phyloP scores from a whole-genome alignment of 2,113 vertebrate species.

The Puntigrus tetrazona region DNA sequence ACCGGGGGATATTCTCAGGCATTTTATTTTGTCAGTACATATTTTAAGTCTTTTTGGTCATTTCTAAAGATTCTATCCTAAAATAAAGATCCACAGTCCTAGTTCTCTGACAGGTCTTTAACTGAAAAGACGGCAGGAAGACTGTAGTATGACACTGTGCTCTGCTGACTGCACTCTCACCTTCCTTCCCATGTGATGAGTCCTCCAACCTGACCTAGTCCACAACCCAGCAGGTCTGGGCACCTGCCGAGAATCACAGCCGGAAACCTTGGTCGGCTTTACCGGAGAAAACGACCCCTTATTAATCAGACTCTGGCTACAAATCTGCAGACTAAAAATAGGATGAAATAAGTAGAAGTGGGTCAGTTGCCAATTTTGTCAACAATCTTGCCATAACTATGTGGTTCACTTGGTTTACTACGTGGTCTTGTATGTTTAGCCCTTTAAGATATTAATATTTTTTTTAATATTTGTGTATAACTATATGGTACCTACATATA shows the following conservation, averaged over 20 bases:
- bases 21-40: neutral
- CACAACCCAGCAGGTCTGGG: conserved; percentile 16
- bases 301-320: neutral
- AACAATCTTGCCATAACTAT: neutral
- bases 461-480: too few relatives aligned
- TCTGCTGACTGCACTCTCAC: neutral
- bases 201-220: conserved; percentile 20
- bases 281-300: neutral
- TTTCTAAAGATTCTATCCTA: neutral
- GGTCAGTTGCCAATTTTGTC: neutral
- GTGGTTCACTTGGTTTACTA: too few relatives aligned
- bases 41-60: neutral
- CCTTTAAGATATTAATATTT: too few relatives aligned
- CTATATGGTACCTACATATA: too few relatives aligned
- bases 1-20: neutral
- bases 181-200: neutral
- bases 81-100: conserved; percentile 20
- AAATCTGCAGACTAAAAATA: neutral
- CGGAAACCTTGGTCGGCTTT: conserved; percentile 1
- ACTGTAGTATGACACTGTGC: neutral
- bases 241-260: conserved; percentile 19
- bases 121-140: neutral
- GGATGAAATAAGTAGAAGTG: neutral
- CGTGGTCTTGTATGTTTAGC: too few relatives aligned
- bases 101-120: neutral